Evolutionary conservation across 2,797 vertebrate genomes (phyloP).

Genomic region (Craterocephalus amniculus): DNA sequence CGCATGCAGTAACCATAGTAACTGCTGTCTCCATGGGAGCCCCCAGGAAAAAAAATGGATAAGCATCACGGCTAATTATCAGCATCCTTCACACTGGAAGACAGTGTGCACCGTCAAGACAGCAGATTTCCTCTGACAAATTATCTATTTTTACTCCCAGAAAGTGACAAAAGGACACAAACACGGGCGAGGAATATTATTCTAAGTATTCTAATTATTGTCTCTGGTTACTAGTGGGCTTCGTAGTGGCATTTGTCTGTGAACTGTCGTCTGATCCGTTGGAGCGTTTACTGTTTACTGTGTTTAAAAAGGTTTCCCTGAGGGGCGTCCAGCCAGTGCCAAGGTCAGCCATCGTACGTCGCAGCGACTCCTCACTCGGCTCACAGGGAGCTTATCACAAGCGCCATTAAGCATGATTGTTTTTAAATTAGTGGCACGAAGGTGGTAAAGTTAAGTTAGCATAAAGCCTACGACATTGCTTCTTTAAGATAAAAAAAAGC

Average conservation of each 20-base stretch:
- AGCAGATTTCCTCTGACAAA: slow-evolving; percentile 69
- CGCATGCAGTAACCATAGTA: slow-evolving; percentile 70
- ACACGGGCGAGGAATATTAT: slow-evolving; percentile 52
- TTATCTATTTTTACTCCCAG: slow-evolving; percentile 73
- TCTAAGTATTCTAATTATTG: slow-evolving; percentile 49
- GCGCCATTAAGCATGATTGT: slow-evolving; percentile 7
- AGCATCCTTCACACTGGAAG: slow-evolving; percentile 52
- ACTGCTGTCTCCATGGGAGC: slow-evolving; percentile 68
- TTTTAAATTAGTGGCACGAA: slow-evolving; percentile 23
- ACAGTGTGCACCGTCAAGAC: slow-evolving; percentile 54
- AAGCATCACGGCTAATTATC: slow-evolving; percentile 68
- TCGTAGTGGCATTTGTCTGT: slow-evolving; percentile 76
- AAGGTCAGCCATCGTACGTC: slow-evolving; percentile 60
- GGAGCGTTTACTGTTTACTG: slow-evolving; percentile 41
- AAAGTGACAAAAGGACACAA: slow-evolving; percentile 54
- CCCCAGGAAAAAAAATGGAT: slow-evolving; percentile 58
- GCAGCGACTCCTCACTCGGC: not conserved
- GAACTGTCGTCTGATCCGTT: slow-evolving; percentile 67
- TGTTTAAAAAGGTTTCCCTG: slow-evolving; percentile 47
- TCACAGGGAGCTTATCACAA: slow-evolving; percentile 19
- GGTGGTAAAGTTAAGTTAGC: slow-evolving; percentile 29
- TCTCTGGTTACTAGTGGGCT: slow-evolving; percentile 74
- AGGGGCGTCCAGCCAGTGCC: slow-evolving; percentile 67
- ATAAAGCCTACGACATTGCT: slow-evolving; percentile 38
- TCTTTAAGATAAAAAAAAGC: not conserved